Evolutionary conservation across 2,797 vertebrate genomes (phyloP), one percentile per base, ranked within the genome.

Genomic region (Tadarida brasiliensis): DNA sequence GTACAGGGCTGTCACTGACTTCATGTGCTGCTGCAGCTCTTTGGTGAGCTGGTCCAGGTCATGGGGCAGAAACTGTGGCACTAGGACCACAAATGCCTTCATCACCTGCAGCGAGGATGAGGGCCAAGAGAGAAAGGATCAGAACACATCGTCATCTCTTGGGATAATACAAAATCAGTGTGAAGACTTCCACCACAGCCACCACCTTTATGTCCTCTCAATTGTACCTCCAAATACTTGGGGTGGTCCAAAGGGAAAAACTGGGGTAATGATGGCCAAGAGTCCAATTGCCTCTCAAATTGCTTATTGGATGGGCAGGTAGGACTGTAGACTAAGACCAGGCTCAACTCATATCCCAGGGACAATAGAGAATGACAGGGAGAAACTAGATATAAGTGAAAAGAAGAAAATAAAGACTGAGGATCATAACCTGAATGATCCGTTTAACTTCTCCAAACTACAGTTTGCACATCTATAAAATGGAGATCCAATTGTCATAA

Each of bases 21-120:
- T 99, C 74, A 99, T 98, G 24, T 99, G 98, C 15, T 98, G 90
- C 82, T 99, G 99, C 70, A 99, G 98, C 65, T 98, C 98, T 22
- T 10, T 78, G 77, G 67, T 96, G 70, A 99, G 97, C 68, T 98
- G 92, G 54, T 98, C 96, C 35, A 33, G 96, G 88, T 98, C 92
- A 0, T 93, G 95, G 12, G 92, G 97, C 71, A 90, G 83, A 94
- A 98, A 99, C 80, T 91, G 96, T 87, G 98, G 97, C 65, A 98
- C 96, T 90, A 99, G 97, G 86, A 99, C 98, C 70, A 99, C 5
- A 87, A 99, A 99, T 3, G 99, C 99, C 97, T 99, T 99, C 78
- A 99, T 98, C 12, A 99, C 98, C 98, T 99, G 89, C 33, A 12
- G 19, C 87, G 30, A 70, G 35, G 59, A 61, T 49, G 11, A 17